Base-by-base conservation (phyloP, 2,888 invertebrate species). In the Leptopterna dolabrata region DNA sequence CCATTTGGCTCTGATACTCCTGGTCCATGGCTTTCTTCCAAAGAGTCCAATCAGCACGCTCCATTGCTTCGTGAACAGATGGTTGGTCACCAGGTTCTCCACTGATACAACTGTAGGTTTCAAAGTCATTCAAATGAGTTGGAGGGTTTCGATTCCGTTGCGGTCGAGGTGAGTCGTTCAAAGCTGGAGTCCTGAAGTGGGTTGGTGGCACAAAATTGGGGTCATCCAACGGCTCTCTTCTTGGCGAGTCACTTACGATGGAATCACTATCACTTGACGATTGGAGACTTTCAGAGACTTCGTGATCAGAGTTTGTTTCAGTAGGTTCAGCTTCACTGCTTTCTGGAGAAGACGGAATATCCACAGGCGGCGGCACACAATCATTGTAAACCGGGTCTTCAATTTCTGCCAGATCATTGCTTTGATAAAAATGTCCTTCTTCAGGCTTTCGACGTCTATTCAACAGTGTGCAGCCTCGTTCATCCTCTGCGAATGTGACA, bases 11-110 rank as follows among this genome's bases (percentile, higher is more conserved):
- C 30, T 16, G 14, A 24, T 29, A 30, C 19, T 73, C 73, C 13
- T 30, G n/a, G 11, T 81, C 81, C 83, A 76, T 85, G 29, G 81
- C 51, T 43, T 43, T 6, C 6, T 19, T 78, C 78, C 78, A 78
- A 16, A n/a, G n/a, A 13, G 6, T 45, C 13, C 14, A 19, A 43
- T 78, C 24, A 7, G 13, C 45, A 45, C 45, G 36, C 11, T 24
- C n/a, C 9, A 43, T 16, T 14, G 78, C 43, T 43, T 43, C 78
- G 4, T 36, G 9, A 45, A 43, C 19, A 13, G 78, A 16, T 0
- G 27, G 1, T 14, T 14, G 78, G n/a, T 78, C 41, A 16, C 11
- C 43, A 41, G 13, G n/a, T 13, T 78, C 78, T 14, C 43, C 24
- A 24, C 24, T 16, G 4, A 43, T 43, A 41, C 19, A 43, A 24